Base-by-base conservation (phyloP, 2,888 invertebrate species). In the Cabera pusaria region DNA sequence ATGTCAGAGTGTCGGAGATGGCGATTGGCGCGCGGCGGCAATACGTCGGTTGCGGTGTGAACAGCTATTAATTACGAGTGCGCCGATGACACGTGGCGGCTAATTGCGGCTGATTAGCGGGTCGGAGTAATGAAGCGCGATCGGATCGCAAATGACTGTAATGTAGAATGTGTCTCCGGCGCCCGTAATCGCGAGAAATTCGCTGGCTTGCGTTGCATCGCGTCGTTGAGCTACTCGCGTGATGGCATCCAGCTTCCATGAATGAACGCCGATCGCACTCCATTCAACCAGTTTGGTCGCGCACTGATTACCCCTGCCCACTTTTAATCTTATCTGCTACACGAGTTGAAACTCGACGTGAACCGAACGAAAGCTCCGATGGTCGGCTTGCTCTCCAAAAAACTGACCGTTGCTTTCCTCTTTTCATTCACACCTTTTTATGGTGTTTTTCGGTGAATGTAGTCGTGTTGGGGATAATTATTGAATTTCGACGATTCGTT, bases 391-490 rank as follows among this genome's bases (percentile, higher is more conserved):
- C 43, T 61, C 53, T 47, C 69, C 62, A 78, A 77, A 85, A 86
- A 85, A 86, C 81, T 72, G 71, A 69, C 57, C 70, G 66, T 67
- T 68, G 75, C 74, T 80, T 77, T 79, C 81, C 81, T 76, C 78
- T 74, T 71, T 82, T 72, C 87, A 87, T 88, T 88, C 88, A 88
- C 85, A 86, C 87, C 80, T 88, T 88, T 88, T 88, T 88, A 72
- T 66, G 46, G 59, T 59, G 59, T 76, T 87, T 85, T 85, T 81
- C 80, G 75, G 72, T 86, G 84, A 87, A 86, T 86, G 87, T 84
- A 87, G 84, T 88, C 87, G 86, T 88, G 86, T 87, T 82, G 77
- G 79, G 76, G 83, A 84, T 88, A 87, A 88, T 88, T 86, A 88
- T 87, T 86, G 79, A 88, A 86, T 86, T 86, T 87, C 77, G 72